Conservation (phyloP, 2,113 vertebrate species). For the Dissostichus mawsoni region DNA sequence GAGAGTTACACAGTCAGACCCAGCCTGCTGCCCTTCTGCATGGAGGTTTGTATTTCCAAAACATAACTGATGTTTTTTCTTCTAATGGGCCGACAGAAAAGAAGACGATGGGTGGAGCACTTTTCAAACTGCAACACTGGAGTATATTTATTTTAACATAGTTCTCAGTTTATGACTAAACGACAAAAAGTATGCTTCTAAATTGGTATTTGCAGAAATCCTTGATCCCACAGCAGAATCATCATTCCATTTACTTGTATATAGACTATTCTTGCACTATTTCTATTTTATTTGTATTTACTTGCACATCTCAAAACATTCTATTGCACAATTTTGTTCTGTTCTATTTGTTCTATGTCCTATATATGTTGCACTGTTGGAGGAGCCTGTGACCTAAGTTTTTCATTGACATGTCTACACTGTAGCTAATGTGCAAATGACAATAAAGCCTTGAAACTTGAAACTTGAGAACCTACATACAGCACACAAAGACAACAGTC, state of each 20-base stretch:
- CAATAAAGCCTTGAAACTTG: too few species aligned
- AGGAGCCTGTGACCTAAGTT: too few species aligned
- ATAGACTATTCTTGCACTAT: too few species aligned
- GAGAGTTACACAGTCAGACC: conserved; percentile 80
- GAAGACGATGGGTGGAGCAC: conserved; percentile 9
- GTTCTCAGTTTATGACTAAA: background rate
- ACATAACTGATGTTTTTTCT: background rate
- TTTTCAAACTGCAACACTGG: background rate
- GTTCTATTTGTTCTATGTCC: too few species aligned
- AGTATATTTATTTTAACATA: background rate
- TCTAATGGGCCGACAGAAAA: background rate
- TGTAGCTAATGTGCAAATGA: too few species aligned
- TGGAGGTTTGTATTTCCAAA: conserved; percentile 84
- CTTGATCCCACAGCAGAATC: too few species aligned
- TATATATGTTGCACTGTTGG: too few species aligned
- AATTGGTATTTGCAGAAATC: background rate
- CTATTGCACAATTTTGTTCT: too few species aligned
- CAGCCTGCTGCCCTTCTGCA: conserved; percentile 85
- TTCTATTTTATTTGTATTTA: too few species aligned
- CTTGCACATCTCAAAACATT: too few species aligned
- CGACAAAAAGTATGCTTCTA: background rate
- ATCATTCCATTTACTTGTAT: too few species aligned
- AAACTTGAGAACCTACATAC: background rate
- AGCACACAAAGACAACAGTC: background rate
- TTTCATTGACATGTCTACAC: too few species aligned